Evolutionary conservation across 2,797 vertebrate genomes (phyloP), one percentile per base, ranked within the genome.

Genomic region (Todus mexicanus): DNA sequence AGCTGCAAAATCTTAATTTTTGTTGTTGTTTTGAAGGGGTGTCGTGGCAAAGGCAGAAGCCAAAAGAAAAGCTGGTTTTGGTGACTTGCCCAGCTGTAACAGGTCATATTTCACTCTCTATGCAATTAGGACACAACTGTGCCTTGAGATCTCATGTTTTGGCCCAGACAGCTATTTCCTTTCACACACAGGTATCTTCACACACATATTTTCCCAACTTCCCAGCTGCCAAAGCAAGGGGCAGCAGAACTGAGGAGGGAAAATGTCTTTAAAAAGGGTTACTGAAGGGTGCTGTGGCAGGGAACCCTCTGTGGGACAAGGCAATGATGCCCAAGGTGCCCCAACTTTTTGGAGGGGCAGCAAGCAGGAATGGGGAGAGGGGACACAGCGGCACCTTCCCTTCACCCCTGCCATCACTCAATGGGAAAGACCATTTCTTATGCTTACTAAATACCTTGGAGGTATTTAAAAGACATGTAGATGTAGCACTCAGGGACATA

Each of bases 91-190:
- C 84, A 76, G 64, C 69, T 87, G 18, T 61, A 91, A 76, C 73
- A 95, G 95, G 75, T 93, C 73, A 66, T 70, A 68, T 96, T 96
- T 95, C 94, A 92, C 93, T 91, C 87, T 93, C 56, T 84, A 93
- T 91, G 90, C 76, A 96, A 95, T 84, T 83, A 92, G 92, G 92
- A 88, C 94, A 92, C 66, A 81, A 92, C 59, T 20, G 23, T 31
- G 20, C 18, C 6, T 70, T 61, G 40, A 91, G 42, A 54, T 69
- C 71, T 96, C 76, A 56, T 57, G 70, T 92, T 93, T 76, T 92
- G 59, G 68, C 53, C 70, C 51, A 73, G 78, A 21, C 54, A 87
- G 90, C 54, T 96, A 94, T 87, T 93, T 70, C 26, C n/a, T 92
- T 91, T 92, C 87, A 92, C 33, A 60, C 0, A 0, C 33, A 66